Percentiles rank a stretch among this genome's conserved stretches.
These are phyloP conservation scores for Neoniphon sammara DNA, from an alignment of 2,797 vertebrate species.

Conservation along the genomic window DNA sequence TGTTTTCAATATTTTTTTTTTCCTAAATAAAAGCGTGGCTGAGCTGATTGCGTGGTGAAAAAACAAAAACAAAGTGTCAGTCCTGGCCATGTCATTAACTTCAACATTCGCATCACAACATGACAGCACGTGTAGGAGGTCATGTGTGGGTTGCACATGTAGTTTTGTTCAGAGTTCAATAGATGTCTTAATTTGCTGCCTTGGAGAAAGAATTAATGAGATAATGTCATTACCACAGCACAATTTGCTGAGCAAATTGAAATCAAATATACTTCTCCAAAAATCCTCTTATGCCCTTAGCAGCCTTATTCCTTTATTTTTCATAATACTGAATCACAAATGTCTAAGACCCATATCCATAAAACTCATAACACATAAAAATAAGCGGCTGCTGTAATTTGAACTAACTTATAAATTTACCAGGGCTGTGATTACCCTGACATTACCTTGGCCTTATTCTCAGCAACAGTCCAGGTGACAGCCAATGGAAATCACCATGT, in stretches of 20 bases:
- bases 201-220: conserved; percentile 53
- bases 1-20: conserved; percentile 37
- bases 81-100: conserved; percentile 53
- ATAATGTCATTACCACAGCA: conserved; percentile 46
- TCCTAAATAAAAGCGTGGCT: conserved; percentile 39
- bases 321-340: not conserved
- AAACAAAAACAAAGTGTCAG: no score
- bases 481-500: conserved; percentile 42
- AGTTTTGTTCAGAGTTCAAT: conserved; percentile 50
- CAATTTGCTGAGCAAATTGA: conserved; percentile 45
- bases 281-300: conserved; percentile 17
- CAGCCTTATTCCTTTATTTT: not conserved
- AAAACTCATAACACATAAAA: not conserved
- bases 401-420: conserved; percentile 5
- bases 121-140: conserved; percentile 40
- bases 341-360: conserved; percentile 2
- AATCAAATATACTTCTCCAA: conserved; percentile 49
- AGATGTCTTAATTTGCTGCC: conserved; percentile 54
- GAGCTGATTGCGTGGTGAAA: conserved; percentile 52
- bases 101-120: conserved; percentile 1
- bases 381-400: conserved; percentile 29
- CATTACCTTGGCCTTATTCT: conserved; percentile 41
- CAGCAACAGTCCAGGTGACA: conserved; percentile 20
- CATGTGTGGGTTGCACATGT: conserved; percentile 35
- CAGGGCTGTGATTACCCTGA: conserved; percentile 43